Evolutionary conservation across 2,797 vertebrate genomes (phyloP).

Genomic region (Etheostoma nigrum): DNA sequence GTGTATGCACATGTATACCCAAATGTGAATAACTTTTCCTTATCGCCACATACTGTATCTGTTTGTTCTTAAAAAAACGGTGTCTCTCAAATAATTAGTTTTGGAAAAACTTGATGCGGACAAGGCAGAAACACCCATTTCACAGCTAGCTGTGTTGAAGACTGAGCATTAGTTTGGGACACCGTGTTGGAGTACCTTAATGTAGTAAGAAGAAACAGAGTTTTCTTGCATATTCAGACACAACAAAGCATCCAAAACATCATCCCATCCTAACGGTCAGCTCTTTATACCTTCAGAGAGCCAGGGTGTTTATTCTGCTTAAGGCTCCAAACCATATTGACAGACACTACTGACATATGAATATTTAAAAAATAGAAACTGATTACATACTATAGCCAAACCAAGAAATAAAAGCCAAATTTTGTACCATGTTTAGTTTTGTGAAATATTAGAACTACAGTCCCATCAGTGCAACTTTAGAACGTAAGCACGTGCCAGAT

Average conservation of each 20-base stretch:
- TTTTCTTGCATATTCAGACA: slow-evolving; percentile 57
- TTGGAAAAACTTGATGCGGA: slow-evolving; percentile 20
- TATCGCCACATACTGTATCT: slow-evolving; percentile 7
- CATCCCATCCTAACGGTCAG: slow-evolving; percentile 4
- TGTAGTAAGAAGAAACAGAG: slow-evolving; percentile 13
- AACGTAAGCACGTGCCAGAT: no score
- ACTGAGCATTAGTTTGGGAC: slow-evolving; percentile 10
- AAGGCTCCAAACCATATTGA: slow-evolving; percentile 19
- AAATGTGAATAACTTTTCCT: slow-evolving; percentile 27
- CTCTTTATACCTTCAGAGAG: slow-evolving; percentile 2
- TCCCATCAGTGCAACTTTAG: not conserved
- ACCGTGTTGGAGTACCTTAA: slow-evolving; percentile 13
- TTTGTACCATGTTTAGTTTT: slow-evolving; percentile 28
- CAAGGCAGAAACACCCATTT: slow-evolving; percentile 29
- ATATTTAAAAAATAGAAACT: slow-evolving; percentile 4
- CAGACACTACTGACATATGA: slow-evolving; percentile 19
- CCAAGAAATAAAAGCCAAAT: not conserved
- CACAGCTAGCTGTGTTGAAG: slow-evolving; percentile 8
- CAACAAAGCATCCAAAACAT: slow-evolving; percentile 16
- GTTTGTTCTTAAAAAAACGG: slow-evolving; percentile 56
- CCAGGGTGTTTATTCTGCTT: not conserved
- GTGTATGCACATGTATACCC: slow-evolving; percentile 44
- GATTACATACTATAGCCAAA: not conserved
- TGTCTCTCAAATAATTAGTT: slow-evolving; percentile 27
- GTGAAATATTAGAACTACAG: slow-evolving; percentile 30